Base-by-base conservation (phyloP, 2,797 vertebrate genomes). In the Moxostoma hubbsi region DNA sequence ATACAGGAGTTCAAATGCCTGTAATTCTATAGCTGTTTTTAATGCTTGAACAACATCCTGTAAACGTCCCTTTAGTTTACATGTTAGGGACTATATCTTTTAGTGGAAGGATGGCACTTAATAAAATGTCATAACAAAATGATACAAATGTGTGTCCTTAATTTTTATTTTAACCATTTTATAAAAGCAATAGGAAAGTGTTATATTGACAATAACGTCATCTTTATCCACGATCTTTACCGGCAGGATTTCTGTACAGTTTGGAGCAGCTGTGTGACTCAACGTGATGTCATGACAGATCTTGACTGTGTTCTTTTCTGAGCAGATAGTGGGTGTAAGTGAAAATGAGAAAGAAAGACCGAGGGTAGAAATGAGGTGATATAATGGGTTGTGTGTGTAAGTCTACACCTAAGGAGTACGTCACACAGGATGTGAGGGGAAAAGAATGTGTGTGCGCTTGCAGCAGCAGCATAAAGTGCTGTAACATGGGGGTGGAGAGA, bases 241-340 rank as follows among this genome's bases (percentile, higher is more conserved):
- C 4, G 3, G 36, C 36, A 36, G 36, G 58, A 2, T 61, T 47
- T 79, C 13, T 57, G 43, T 54, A 47, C 12, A 61, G 49, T 51
- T 24, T 24, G 36, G 15, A 58, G 53, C 46, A 53, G 46, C 59
- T 70, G 71, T 70, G 65, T 46, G 53, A 67, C 43, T 72, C 16
- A 70, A 57, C 54, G n/a, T 84, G 51, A 70, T 74, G 69, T 71
- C 65, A 67, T 18, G 68, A 13, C 12, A 66, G 55, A 77, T 72
- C 57, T 70, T 12, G n/a, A 18, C 72, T 71, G 62, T 62, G 61
- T 73, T 53, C 62, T 54, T 81, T 73, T 83, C 46, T 61, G 57
- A 16, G 64, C 62, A 68, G 66, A 69, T 59, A 36, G 55, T 61
- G 81, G 54, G 81, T 45, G 68, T 45, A 58, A 55, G 75, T 45